A percentile compares a stretch with the other conserved stretches of the same genome.
These are phyloP conservation scores for Calliopum simillimum DNA, from an alignment of 2,888 invertebrate species.

Conservation along the genomic window DNA sequence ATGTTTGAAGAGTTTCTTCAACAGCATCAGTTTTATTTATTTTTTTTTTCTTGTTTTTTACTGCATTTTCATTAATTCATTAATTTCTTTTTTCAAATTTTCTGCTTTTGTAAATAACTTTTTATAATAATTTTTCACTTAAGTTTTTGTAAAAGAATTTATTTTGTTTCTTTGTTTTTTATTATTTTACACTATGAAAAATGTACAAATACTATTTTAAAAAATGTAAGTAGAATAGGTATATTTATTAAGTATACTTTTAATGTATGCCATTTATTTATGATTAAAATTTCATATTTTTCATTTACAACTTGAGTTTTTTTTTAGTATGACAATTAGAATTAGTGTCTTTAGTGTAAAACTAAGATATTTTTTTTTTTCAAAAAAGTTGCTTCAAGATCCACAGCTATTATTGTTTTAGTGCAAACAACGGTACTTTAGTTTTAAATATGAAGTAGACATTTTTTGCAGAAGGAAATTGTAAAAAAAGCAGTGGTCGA, in stretches of 20 bases:
- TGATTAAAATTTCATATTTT: background rate
- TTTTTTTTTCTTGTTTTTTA: slow-evolving; percentile 41
- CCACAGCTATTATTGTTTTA: too few species aligned
- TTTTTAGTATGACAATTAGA: background rate
- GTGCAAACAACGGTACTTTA: too few species aligned
- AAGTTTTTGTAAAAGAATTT: slow-evolving; percentile 24
- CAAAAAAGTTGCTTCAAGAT: too few species aligned
- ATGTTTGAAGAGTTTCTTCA: slow-evolving; percentile 53
- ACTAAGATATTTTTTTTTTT: too few species aligned
- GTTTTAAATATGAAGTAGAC: too few species aligned
- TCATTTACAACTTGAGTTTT: slow-evolving; percentile 1
- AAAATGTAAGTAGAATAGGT: background rate
- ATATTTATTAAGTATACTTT: slow-evolving; percentile 40
- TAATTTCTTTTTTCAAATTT: background rate
- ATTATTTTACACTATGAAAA: slow-evolving; percentile 29
- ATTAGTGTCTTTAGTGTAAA: too few species aligned
- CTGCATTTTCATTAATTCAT: slow-evolving; percentile 2
- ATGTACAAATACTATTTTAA: background rate
- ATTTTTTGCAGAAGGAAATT: too few species aligned
- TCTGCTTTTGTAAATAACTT: slow-evolving; percentile 26
- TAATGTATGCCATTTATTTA: slow-evolving; percentile 41
- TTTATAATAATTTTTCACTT: slow-evolving; percentile 33
- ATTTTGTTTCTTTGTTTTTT: slow-evolving; percentile 18
- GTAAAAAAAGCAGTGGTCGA: too few species aligned
- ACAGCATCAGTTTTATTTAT: slow-evolving; percentile 10